Conservation (phyloP, 1,140 invertebrate species). For the Ectropis grisescens region DNA sequence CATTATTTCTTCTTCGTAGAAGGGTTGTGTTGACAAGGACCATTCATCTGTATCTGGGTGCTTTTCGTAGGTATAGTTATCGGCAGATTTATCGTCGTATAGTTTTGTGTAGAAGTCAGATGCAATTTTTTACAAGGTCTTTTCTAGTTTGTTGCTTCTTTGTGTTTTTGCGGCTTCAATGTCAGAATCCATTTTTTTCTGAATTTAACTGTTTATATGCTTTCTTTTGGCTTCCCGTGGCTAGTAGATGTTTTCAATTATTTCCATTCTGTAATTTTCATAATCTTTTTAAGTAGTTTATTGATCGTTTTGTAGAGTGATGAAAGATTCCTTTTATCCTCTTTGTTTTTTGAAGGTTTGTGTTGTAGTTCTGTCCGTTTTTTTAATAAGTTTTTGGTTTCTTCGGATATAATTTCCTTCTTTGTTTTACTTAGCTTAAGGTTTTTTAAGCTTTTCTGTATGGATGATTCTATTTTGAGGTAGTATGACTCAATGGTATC, state of each 20-base stretch:
- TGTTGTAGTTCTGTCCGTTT: constrained; percentile 10
- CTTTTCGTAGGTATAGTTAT: background rate
- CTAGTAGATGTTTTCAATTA: constrained; percentile 7
- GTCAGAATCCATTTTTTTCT: constrained; percentile 10
- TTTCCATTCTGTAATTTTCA: constrained; percentile 14
- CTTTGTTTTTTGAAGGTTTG: constrained; percentile 8
- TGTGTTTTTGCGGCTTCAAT: constrained; percentile 1
- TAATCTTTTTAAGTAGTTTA: constrained; percentile 17
- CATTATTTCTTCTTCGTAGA: constrained; percentile 6
- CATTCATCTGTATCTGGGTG: background rate
- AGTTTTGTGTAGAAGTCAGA: constrained; percentile 10
- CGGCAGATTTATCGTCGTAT: constrained; percentile 4
- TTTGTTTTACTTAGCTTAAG: background rate
- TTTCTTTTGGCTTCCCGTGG: constrained; percentile 9
- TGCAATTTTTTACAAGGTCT: constrained; percentile 12
- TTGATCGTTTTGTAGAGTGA: constrained; percentile 15
- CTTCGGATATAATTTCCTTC: constrained; percentile 9
- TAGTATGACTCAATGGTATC: constrained; percentile 14
- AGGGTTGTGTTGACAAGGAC: constrained; percentile 4
- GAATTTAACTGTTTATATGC: constrained; percentile 8
- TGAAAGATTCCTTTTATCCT: constrained; percentile 15
- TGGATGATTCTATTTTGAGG: constrained; percentile 7
- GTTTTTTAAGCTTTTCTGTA: background rate
- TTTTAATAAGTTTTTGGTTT: constrained; percentile 9
- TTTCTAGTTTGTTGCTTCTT: constrained; percentile 6